phyloP scores from a whole-genome alignment of 92 coral and sea anemone species.

The Metridium senile region DNA sequence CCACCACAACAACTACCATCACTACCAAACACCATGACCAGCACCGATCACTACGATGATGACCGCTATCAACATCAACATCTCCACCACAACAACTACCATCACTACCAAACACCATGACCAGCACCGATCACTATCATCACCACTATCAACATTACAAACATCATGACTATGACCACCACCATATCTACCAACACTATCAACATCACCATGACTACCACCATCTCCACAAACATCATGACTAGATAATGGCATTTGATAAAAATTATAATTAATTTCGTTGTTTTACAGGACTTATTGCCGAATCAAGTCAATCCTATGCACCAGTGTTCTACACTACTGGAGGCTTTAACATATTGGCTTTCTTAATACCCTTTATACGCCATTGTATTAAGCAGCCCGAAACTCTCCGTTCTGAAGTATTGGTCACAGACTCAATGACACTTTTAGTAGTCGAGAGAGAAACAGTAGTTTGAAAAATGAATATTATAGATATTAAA shows the following conservation, averaged over 20 bases:
- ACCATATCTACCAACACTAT: neutral
- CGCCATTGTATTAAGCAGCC: slow-evolving; percentile 1
- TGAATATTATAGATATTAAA: no score
- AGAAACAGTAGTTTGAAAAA: neutral
- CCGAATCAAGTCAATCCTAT: neutral
- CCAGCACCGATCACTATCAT: no score
- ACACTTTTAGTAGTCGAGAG: neutral
- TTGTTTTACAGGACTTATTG: slow-evolving; percentile 1
- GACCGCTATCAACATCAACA: no score
- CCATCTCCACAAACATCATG: neutral
- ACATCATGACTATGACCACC: neutral
- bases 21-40: no score
- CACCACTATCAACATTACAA: neutral
- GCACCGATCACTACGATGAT: no score
- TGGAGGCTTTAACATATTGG: neutral
- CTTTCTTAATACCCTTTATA: neutral
- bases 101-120: no score
- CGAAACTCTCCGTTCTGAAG: neutral
- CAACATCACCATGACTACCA: neutral
- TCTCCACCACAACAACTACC: no score
- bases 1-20: no score
- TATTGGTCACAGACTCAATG: neutral
- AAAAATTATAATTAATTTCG: no score
- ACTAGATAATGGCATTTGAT: neutral
- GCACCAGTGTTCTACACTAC: neutral